A percentile compares a stretch with the other conserved stretches of the same genome.
Conservation (phyloP, 2,797 vertebrate genomes). For the Adelosebastes latens region DNA sequence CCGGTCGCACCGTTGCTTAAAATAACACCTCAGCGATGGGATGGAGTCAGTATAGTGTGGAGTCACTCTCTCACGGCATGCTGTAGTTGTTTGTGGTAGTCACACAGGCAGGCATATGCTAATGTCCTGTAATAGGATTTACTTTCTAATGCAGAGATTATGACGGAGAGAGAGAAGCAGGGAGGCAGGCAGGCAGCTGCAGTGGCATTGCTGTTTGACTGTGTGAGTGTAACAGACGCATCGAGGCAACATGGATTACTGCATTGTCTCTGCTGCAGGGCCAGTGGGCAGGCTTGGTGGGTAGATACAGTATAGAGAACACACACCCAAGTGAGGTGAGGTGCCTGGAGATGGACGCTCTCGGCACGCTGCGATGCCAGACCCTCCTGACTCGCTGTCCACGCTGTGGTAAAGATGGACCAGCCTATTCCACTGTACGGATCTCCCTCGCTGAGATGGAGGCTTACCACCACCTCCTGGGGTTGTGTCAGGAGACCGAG, state of each 20-base stretch:
- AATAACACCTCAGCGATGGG: neutral
- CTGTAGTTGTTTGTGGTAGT: neutral
- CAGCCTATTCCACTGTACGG: conserved; percentile 80
- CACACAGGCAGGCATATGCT: conserved; percentile 8
- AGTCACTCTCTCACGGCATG: conserved; percentile 5
- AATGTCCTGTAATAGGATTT: conserved; percentile 64
- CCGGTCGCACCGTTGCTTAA: neutral
- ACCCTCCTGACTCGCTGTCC: conserved; percentile 75
- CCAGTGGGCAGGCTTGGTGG: neutral
- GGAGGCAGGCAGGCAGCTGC: conserved; percentile 1
- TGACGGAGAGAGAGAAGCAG: conserved; percentile 18
- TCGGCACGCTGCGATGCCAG: conserved; percentile 28
- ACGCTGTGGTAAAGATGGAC: conserved; percentile 75
- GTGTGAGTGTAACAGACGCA: neutral
- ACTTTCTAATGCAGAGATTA: conserved; percentile 50
- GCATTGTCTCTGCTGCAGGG: conserved; percentile 6
- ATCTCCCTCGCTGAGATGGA: conserved; percentile 91
- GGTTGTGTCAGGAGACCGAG: conserved; percentile 82
- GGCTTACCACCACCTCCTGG: conserved; percentile 86
- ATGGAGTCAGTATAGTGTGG: neutral
- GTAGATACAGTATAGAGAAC: neutral
- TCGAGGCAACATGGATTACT: neutral
- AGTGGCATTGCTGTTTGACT: neutral
- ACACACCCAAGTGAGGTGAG: neutral
- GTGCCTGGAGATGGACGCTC: conserved; percentile 28